Percentiles rank a stretch among this genome's conserved stretches.
Evolutionary conservation across 2,888 invertebrate genomes (phyloP).

Genomic region (Oscheius sp.): DNA sequence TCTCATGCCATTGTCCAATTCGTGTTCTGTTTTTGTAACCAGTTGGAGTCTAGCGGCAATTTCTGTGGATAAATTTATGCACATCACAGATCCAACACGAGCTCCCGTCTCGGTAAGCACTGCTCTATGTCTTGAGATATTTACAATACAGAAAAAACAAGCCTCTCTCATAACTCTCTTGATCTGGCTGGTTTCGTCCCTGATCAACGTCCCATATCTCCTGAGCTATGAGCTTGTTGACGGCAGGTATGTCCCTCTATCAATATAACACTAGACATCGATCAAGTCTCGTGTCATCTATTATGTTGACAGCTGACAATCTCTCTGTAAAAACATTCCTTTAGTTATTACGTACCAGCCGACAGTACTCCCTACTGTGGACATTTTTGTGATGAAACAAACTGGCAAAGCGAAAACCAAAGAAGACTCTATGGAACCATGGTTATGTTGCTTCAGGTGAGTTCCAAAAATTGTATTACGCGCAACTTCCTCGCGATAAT

Average conservation of each 20-base stretch:
- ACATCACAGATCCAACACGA: conserved; percentile 68
- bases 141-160: conserved; percentile 47
- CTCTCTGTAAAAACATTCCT: conserved; percentile 8
- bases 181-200: conserved; percentile 66
- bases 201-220: conserved; percentile 68
- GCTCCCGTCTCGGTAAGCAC: conserved; percentile 60
- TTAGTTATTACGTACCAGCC: conserved; percentile 38
- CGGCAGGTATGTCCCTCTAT: conserved; percentile 74
- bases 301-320: conserved; percentile 24
- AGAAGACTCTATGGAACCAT: conserved; percentile 80
- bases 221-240: conserved; percentile 65
- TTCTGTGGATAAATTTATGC: conserved; percentile 68
- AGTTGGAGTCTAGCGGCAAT: conserved; percentile 69
- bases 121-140: background rate
- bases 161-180: conserved; percentile 52
- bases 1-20: conserved; percentile 65
- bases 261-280: background rate
- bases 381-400: conserved; percentile 73
- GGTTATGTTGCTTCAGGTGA: conserved; percentile 66
- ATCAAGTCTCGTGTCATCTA: conserved; percentile 8
- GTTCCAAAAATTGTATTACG: too few relatives aligned
- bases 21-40: conserved; percentile 69
- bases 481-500: too few relatives aligned
- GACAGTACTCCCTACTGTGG: conserved; percentile 62
- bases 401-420: conserved; percentile 85